Evolutionary conservation across 2,888 invertebrate species (phyloP).

Genomic region (Gandaritis pyraliata): DNA sequence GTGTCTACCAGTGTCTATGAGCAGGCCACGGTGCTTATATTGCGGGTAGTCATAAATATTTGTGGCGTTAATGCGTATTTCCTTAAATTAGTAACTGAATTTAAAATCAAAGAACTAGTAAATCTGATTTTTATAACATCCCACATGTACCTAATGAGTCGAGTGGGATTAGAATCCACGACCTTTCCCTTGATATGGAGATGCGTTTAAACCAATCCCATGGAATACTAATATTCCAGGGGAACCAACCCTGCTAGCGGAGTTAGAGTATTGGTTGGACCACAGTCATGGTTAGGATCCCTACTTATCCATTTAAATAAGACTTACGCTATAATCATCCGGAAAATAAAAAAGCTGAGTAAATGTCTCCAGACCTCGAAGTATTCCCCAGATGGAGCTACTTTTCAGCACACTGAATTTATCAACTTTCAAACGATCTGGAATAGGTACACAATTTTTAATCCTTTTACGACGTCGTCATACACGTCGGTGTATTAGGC

Average conservation of each 20-base stretch:
- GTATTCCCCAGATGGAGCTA: conserved; percentile 90
- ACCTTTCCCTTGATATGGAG: too few species aligned
- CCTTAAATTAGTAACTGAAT: conserved; percentile 51
- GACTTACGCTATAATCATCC: conserved; percentile 50
- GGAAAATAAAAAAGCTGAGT: conserved; percentile 87
- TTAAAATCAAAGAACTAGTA: too few species aligned
- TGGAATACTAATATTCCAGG: too few species aligned
- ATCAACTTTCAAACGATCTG: conserved; percentile 55
- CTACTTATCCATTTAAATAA: neutral
- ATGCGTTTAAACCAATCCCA: too few species aligned
- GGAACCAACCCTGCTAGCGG: too few species aligned
- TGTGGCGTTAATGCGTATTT: conserved; percentile 88
- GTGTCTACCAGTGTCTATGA: conserved; percentile 95
- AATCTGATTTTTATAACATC: too few species aligned
- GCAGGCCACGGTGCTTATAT: conserved; percentile 91
- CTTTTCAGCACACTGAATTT: conserved; percentile 46
- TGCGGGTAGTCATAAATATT: conserved; percentile 90
- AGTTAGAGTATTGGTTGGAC: too few species aligned
- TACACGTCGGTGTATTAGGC: too few species aligned
- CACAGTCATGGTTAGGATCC: too few species aligned
- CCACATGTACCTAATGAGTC: too few species aligned
- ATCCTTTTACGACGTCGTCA: too few species aligned
- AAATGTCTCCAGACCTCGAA: conserved; percentile 94
- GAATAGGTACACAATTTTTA: conserved; percentile 26
- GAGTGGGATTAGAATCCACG: too few species aligned